Percentiles rank a stretch among this genome's conserved stretches.
Evolutionary conservation across 2,797 vertebrate species (phyloP).

Genomic region (Triplophysa yarkandensis): DNA sequence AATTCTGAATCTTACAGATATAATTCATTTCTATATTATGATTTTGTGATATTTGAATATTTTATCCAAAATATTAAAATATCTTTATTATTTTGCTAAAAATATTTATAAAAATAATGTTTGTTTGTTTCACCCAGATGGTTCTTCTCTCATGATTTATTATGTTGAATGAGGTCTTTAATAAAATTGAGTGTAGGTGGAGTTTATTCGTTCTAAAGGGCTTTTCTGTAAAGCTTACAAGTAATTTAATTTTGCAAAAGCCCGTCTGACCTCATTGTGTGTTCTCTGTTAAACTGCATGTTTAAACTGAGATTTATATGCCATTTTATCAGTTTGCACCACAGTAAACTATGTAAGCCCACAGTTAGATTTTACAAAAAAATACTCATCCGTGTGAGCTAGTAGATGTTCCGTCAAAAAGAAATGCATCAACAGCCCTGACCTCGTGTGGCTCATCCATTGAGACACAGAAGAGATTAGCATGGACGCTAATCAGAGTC

Average conservation of each 20-base stretch:
- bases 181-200: slow-evolving; percentile 3
- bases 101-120: no score
- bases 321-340: slow-evolving; percentile 29
- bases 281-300: slow-evolving; percentile 18
- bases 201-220: slow-evolving; percentile 25
- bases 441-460: slow-evolving; percentile 22
- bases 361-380: slow-evolving; percentile 1
- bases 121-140: neutral
- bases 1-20: no score
- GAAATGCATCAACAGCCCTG: slow-evolving; percentile 26
- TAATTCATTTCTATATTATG: no score
- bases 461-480: slow-evolving; percentile 34
- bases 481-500: slow-evolving; percentile 33
- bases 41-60: no score
- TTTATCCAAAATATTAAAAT: no score
- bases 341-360: slow-evolving; percentile 10
- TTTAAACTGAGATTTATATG: slow-evolving; percentile 26
- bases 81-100: no score
- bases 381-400: neutral
- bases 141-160: neutral
- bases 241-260: slow-evolving; percentile 17
- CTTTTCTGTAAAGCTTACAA: slow-evolving; percentile 25
- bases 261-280: slow-evolving; percentile 26
- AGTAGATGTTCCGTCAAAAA: neutral
- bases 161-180: neutral